Evolutionary conservation across 2,888 invertebrate genomes (phyloP), one percentile per base, ranked within the genome.

Genomic region (Nemotelus nigrinus): DNA sequence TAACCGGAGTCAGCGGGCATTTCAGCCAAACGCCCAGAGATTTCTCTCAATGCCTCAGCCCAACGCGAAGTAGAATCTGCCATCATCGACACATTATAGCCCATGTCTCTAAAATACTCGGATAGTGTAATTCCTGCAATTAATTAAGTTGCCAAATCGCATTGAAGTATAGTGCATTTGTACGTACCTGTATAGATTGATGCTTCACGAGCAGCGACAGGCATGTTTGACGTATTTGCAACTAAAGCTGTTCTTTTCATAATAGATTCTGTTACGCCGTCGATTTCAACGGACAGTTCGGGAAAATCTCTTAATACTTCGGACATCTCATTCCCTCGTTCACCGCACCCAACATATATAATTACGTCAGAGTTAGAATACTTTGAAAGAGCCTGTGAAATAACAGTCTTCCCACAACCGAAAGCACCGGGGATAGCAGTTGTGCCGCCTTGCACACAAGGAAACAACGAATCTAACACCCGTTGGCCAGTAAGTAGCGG

Each of bases 221-320:
- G 99, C 99, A 99, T 99, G 95, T 99, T 99, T 81, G 99, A 99
- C 48, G 99, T 99, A 89, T 99, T 99, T 84, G 99, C 99, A 41
- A 99, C 99, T 79, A 99, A 90, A 55, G 98, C 96, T 2, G 99
- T 99, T 88, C 99, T 94, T 90, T 98, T 99, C 99, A 99, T 99
- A 89, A 99, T 99, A 82, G 98, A 98, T 87, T 99, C 99, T 1
- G 95, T 96, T 58, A 92, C 92, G 7, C 99, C 99, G 25, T 97
- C 97, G 83, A 99, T 97, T 89, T 99, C 99, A 84, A 98, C 96
- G 0, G 96, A 93, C 86, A 99, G 89, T 90, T 99, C 98, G 78
- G 99, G 99, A 92, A 99, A 99, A 90, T 99, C 99, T 81, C 98
- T 92, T 87, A 99, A 89, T 91, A 98, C 96, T 89, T 99, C 99